phyloP scores from a whole-genome alignment of 2,888 invertebrate species.

The Plebejus argus region DNA sequence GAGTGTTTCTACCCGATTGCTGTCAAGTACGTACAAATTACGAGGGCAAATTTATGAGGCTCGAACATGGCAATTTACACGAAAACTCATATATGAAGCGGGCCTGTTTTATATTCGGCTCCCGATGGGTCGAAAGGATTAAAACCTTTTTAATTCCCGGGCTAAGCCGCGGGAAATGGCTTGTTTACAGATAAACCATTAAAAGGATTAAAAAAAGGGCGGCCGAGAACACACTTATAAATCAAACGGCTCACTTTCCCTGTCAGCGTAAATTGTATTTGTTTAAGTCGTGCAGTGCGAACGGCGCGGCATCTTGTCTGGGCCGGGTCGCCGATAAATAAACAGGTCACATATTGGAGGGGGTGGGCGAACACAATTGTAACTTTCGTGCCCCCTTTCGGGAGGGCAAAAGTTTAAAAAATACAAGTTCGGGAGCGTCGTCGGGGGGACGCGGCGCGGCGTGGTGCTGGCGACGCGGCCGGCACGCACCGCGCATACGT shows the following conservation, averaged over 20 bases:
- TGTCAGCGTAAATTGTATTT: conserved; percentile 65
- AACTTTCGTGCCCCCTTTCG: conserved; percentile 75
- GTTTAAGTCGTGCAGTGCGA: conserved; percentile 69
- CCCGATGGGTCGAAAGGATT: conserved; percentile 19
- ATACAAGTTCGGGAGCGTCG: conserved; percentile 67
- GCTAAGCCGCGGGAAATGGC: conserved; percentile 14
- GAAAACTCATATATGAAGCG: conserved; percentile 14
- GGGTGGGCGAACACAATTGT: conserved; percentile 78
- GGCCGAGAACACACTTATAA: conserved; percentile 41
- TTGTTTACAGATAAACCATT: conserved; percentile 1
- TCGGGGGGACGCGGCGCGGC: conserved; percentile 37
- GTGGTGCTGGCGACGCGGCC: conserved; percentile 46
- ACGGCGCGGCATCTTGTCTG: conserved; percentile 78
- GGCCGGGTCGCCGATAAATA: conserved; percentile 78
- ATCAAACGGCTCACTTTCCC: conserved; percentile 70
- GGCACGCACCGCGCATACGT: conserved; percentile 53
- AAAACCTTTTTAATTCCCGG: conserved; percentile 9
- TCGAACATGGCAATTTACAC: conserved; percentile 9
- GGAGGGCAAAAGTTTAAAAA: conserved; percentile 78
- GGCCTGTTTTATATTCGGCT: neutral
- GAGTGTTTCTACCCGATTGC: neutral
- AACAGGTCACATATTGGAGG: conserved; percentile 81
- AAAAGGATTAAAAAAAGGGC: conserved; percentile 4
- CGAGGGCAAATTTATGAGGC: neutral
- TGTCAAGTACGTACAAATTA: neutral